Conservation (phyloP, 1,140 invertebrate genomes). For the Microvelia longipes region DNA sequence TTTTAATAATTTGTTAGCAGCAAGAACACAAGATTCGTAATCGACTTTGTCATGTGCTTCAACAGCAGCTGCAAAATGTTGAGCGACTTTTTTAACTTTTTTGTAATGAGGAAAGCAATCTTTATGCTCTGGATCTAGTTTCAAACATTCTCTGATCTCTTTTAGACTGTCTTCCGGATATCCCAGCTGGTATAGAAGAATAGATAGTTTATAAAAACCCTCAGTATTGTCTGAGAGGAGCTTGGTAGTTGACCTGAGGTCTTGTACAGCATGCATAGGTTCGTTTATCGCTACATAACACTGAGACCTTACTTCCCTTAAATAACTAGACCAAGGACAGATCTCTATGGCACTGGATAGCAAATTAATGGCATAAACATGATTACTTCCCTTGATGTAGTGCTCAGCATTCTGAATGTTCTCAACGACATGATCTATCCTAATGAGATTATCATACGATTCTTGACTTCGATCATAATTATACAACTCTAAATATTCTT, state of each 20-base stretch:
- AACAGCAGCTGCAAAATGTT: constrained; percentile 60
- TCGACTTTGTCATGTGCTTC: constrained; percentile 48
- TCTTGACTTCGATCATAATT: neutral
- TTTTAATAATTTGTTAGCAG: constrained; percentile 43
- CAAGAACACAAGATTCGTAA: constrained; percentile 57
- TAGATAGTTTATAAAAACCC: constrained; percentile 68
- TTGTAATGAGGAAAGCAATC: constrained; percentile 93
- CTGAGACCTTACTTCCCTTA: constrained; percentile 74
- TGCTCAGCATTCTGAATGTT: neutral
- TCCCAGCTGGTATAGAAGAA: constrained; percentile 75
- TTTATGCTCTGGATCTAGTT: constrained; percentile 95
- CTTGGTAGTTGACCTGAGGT: constrained; percentile 79
- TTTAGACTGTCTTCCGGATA: constrained; percentile 79
- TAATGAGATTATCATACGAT: neutral
- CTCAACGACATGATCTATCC: neutral
- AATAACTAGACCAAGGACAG: constrained; percentile 72
- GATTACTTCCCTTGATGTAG: neutral
- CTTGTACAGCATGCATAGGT: constrained; percentile 70
- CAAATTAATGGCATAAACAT: neutral
- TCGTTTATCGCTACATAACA: constrained; percentile 68
- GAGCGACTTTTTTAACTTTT: constrained; percentile 89
- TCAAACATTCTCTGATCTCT: constrained; percentile 92
- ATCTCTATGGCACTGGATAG: constrained; percentile 21
- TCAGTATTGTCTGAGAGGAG: constrained; percentile 80
- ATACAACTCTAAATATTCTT: constrained; percentile 47